Conservation (phyloP, 2,888 invertebrate species). For the Apantesis nais region DNA sequence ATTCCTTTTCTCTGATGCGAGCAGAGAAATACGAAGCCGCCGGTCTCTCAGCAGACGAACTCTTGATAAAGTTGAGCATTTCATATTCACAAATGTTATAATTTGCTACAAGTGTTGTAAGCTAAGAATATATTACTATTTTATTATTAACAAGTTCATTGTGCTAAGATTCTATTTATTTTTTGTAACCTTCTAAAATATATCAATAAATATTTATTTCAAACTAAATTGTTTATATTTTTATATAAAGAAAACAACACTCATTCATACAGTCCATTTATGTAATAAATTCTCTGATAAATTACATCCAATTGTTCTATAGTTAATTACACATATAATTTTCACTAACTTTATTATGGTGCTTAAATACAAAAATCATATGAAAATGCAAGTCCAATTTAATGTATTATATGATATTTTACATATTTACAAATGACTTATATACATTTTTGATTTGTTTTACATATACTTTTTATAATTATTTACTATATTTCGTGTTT, state of each 20-base stretch:
- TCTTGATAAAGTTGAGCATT: conserved; percentile 27
- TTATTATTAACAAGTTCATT: conserved; percentile 47
- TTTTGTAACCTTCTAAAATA: conserved; percentile 67
- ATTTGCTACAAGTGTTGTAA: conserved; percentile 47
- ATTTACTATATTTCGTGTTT: neutral
- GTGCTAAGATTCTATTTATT: conserved; percentile 72
- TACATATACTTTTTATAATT: neutral
- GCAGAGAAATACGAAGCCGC: conserved; percentile 83
- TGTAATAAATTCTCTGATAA: conserved; percentile 42
- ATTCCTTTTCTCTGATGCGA: conserved; percentile 79
- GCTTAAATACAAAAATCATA: neutral
- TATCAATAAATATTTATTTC: conserved; percentile 70
- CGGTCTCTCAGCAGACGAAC: conserved; percentile 48
- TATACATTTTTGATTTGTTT: neutral
- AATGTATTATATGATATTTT: neutral
- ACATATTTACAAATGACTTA: neutral
- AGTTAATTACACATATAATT: conserved; percentile 24
- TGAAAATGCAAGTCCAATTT: neutral
- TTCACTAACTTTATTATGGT: neutral
- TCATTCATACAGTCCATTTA: conserved; percentile 35
- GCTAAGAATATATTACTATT: conserved; percentile 51
- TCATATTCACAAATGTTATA: conserved; percentile 38
- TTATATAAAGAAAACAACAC: conserved; percentile 22
- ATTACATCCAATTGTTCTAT: conserved; percentile 32
- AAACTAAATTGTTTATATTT: conserved; percentile 28